Percentiles rank a stretch among this genome's conserved stretches.
phyloP scores from a whole-genome alignment of 2,113 vertebrate genomes.

The Xiphophorus couchianus region DNA sequence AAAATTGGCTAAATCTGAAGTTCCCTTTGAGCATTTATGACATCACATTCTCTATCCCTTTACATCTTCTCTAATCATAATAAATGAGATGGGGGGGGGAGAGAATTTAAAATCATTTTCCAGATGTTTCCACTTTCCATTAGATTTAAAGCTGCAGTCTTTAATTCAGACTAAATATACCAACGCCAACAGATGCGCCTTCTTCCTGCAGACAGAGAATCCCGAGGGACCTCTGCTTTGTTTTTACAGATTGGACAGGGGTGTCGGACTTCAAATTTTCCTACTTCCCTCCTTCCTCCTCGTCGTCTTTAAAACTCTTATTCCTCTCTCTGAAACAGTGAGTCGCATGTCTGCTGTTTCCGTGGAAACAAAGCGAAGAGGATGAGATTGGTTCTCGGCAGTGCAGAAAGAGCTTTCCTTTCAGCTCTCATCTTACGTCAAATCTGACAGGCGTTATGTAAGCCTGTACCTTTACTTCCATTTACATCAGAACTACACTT shows the following conservation, averaged over 20 bases:
- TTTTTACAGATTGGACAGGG: conserved; percentile 33
- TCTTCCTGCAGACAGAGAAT: too few relatives aligned
- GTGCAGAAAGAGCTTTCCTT: conserved; percentile 15
- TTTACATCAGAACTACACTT: not conserved
- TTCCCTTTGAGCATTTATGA: too few relatives aligned
- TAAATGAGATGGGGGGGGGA: too few relatives aligned
- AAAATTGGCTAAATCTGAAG: too few relatives aligned
- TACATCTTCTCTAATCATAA: too few relatives aligned
- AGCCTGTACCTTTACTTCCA: not conserved
- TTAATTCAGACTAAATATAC: too few relatives aligned
- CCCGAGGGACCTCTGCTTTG: not conserved
- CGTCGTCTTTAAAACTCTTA: conserved; percentile 28
- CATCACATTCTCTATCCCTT: too few relatives aligned
- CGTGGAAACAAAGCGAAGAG: conserved; percentile 63
- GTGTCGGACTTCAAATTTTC: conserved; percentile 15
- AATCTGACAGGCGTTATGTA: not conserved
- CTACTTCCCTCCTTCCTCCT: conserved; percentile 14
- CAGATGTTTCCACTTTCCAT: too few relatives aligned
- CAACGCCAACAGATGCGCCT: not conserved
- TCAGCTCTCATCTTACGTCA: not conserved
- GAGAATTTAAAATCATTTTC: too few relatives aligned
- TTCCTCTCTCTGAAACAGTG: conserved; percentile 27
- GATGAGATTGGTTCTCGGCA: conserved; percentile 26
- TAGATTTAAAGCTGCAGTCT: too few relatives aligned
- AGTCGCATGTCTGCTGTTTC: conserved; percentile 54